These are phyloP conservation scores for Leptinotarsa defecta DNA, from an alignment of 1,140 invertebrate genomes.

Conservation along the genomic window DNA sequence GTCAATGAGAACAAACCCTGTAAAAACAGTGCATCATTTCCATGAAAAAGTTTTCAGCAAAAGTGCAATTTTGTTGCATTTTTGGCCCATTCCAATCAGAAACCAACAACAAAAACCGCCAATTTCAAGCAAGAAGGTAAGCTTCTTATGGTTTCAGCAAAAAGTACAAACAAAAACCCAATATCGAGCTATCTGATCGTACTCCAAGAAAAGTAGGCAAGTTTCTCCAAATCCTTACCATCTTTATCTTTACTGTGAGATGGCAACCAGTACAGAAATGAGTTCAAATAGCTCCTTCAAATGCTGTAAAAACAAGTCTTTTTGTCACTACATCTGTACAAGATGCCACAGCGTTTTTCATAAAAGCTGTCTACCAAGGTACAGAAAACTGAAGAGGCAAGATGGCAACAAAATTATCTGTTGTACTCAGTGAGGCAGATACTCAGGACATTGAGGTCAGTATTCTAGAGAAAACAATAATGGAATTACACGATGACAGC, in stretches of 20 bases:
- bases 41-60: too few species aligned
- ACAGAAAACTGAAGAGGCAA: conserved; percentile 1
- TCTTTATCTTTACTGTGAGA: not conserved
- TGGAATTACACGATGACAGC: not conserved
- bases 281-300: not conserved
- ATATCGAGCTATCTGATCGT: too few species aligned
- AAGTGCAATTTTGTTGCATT: too few species aligned
- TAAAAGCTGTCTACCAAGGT: not conserved
- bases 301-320: not conserved
- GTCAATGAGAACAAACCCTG: too few species aligned
- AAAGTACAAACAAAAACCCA: too few species aligned
- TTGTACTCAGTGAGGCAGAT: conserved; percentile 1
- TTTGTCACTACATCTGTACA: not conserved
- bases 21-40: too few species aligned
- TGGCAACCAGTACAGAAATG: conserved; percentile 1
- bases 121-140: too few species aligned
- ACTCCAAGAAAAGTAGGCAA: too few species aligned
- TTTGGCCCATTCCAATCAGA: too few species aligned
- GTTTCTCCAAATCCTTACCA: too few species aligned
- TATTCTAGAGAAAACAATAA: conserved; percentile 4
- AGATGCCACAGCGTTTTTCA: conserved; percentile 7
- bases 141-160: too few species aligned
- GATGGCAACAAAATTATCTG: conserved; percentile 9
- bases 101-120: too few species aligned
- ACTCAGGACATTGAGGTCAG: conserved; percentile 2